Percentiles rank a stretch among this genome's conserved stretches.
Evolutionary conservation across 2,113 vertebrate species (phyloP).

Genomic region (Alligator mississippiensis): DNA sequence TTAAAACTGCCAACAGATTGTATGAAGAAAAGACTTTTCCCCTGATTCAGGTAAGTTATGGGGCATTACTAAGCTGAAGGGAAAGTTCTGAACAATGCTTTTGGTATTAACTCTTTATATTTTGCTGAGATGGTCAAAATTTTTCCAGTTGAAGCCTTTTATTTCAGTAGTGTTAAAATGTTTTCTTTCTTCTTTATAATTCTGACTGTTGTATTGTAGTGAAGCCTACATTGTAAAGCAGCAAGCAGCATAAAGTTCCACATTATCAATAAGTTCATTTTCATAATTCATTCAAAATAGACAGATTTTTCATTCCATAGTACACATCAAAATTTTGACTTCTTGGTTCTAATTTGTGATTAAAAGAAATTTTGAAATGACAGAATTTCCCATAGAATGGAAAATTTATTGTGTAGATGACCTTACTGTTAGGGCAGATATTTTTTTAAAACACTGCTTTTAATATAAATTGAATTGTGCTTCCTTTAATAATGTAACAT

Average conservation of each 20-base stretch:
- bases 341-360: background rate
- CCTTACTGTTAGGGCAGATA: background rate
- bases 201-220: background rate
- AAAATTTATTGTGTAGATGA: background rate
- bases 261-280: background rate
- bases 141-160: background rate
- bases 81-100: background rate
- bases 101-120: background rate
- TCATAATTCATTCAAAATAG: background rate
- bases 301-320: background rate
- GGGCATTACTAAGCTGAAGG: background rate
- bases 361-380: background rate
- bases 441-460: background rate
- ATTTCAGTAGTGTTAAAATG: background rate
- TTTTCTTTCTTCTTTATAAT: background rate
- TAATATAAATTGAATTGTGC: background rate
- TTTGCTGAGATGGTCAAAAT: too few species aligned
- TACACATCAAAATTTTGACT: background rate
- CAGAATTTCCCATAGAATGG: background rate
- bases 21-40: conserved; percentile 50
- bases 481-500: background rate
- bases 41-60: conserved; percentile 48
- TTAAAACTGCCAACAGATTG: conserved; percentile 54
- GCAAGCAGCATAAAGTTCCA: too few species aligned
- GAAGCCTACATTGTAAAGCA: too few species aligned